Evolutionary conservation across 2,888 invertebrate species (phyloP).

Genomic region (Leptarthrus brevirostris): DNA sequence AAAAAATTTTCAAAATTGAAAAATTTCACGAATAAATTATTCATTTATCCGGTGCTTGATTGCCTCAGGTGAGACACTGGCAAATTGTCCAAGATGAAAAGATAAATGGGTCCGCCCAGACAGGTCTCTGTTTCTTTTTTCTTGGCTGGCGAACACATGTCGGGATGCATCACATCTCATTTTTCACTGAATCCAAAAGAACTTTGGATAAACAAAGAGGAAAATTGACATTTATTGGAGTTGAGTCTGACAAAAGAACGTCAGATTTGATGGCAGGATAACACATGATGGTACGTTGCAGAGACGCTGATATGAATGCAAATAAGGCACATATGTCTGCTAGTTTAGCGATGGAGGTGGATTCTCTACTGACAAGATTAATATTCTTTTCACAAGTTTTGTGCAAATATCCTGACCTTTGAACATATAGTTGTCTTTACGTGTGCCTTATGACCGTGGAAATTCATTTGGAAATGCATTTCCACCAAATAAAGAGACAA

Average conservation of each 20-base stretch:
- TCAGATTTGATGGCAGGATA: background rate
- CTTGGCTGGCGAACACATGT: background rate
- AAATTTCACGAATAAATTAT: constrained; percentile 12
- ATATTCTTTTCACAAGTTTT: constrained; percentile 16
- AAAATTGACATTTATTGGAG: constrained; percentile 39
- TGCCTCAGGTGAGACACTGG: background rate
- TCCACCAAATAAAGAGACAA: too few species aligned
- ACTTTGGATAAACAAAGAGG: constrained; percentile 27
- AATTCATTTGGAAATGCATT: too few species aligned
- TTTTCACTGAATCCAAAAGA: constrained; percentile 4
- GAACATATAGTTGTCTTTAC: background rate
- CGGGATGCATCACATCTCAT: background rate
- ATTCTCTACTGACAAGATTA: constrained; percentile 8
- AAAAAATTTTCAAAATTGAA: constrained; percentile 24
- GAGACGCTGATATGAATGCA: background rate
- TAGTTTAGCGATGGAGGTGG: background rate
- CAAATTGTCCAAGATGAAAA: background rate
- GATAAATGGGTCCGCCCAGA: background rate
- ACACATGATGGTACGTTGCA: background rate
- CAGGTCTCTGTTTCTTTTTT: background rate
- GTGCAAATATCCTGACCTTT: constrained; percentile 12
- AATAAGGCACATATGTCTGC: background rate
- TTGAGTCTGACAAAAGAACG: background rate
- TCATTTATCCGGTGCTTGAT: constrained; percentile 5
- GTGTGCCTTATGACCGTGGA: too few species aligned